Evolutionary conservation across 2,888 invertebrate species (phyloP).

Genomic region (Dynastes grantii): DNA sequence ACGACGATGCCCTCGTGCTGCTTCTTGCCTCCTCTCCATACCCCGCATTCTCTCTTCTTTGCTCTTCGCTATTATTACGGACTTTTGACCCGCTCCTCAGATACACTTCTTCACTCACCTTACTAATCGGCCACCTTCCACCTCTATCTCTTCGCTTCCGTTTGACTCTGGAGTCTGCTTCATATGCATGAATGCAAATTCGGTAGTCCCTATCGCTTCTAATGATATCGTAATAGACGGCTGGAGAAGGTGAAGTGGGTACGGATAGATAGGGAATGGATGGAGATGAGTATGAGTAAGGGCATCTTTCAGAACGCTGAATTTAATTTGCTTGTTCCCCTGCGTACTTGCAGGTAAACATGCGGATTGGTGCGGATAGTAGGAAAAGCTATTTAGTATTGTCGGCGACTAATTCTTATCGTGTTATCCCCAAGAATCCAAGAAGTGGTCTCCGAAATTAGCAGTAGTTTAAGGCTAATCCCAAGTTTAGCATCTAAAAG

Average conservation of each 20-base stretch:
- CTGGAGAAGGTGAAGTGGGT: neutral
- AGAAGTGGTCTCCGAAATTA: too few species aligned
- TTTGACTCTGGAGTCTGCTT: conserved; percentile 60
- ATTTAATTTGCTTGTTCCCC: conserved; percentile 47
- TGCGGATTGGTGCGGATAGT: neutral
- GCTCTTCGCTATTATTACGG: conserved; percentile 7
- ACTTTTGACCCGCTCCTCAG: conserved; percentile 35
- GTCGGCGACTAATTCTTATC: too few species aligned
- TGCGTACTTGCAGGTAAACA: neutral
- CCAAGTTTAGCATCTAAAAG: too few species aligned
- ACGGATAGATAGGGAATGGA: neutral
- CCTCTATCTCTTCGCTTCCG: neutral
- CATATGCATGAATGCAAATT: conserved; percentile 66
- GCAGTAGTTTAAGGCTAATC: too few species aligned
- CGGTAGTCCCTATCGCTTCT: conserved; percentile 55
- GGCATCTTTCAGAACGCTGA: conserved; percentile 47
- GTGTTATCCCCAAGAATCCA: too few species aligned
- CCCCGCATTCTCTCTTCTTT: conserved; percentile 49
- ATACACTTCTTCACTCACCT: conserved; percentile 5
- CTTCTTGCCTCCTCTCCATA: too few species aligned
- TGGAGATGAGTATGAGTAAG: neutral
- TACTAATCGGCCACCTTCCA: neutral
- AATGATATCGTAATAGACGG: conserved; percentile 63
- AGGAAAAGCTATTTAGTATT: too few species aligned
- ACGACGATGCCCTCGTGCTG: conserved; percentile 60